Percentiles rank a stretch among this genome's conserved stretches.
Evolutionary conservation across 2,797 vertebrate genomes (phyloP).

Genomic region (Acanthurus lineatus): DNA sequence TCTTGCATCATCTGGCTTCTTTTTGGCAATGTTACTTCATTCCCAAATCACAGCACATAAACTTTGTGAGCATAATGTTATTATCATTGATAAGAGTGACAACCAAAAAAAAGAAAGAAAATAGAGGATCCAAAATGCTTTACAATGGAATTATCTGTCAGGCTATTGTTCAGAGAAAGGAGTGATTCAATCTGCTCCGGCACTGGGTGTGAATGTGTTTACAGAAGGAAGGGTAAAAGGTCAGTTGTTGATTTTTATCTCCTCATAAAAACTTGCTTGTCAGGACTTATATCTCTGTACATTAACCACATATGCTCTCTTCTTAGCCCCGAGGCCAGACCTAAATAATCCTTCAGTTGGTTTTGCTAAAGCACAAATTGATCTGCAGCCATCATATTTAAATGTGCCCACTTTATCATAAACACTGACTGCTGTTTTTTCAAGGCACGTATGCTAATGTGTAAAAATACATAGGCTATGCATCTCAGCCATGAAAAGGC

Average conservation of each 20-base stretch:
- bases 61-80: neutral
- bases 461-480: conserved; percentile 82
- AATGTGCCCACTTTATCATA: conserved; percentile 75
- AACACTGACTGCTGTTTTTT: conserved; percentile 78
- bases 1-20: neutral
- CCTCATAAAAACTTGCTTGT: conserved; percentile 27
- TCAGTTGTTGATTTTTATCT: conserved; percentile 14
- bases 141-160: conserved; percentile 23
- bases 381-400: conserved; percentile 52
- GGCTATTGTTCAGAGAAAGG: conserved; percentile 10
- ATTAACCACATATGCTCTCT: conserved; percentile 27
- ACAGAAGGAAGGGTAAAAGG: conserved; percentile 12
- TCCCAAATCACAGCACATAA: conserved; percentile 22
- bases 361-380: conserved; percentile 61
- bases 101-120: conserved; percentile 1
- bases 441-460: conserved; percentile 85
- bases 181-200: conserved; percentile 52
- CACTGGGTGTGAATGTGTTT: conserved; percentile 34
- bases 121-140: conserved; percentile 17
- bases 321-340: conserved; percentile 28
- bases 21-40: neutral
- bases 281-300: conserved; percentile 38
- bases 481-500: conserved; percentile 81
- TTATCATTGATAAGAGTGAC: neutral
- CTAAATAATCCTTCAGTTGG: conserved; percentile 7